Evolutionary conservation across 2,888 invertebrate species (phyloP).

Genomic region (Pseudococcus jackbeardsleyi): DNA sequence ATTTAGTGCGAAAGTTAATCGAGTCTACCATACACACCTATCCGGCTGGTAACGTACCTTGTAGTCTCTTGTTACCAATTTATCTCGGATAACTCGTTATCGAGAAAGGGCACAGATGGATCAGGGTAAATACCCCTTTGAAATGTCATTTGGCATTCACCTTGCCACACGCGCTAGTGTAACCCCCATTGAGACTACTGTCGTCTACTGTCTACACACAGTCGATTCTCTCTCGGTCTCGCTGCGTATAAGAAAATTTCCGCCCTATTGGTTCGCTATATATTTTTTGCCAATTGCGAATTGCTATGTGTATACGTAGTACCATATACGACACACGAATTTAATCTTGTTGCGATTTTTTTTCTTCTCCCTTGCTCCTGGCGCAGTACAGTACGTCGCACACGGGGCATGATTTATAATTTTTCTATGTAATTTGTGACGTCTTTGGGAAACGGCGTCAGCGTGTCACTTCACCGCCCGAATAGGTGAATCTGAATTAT

Average conservation of each 20-base stretch:
- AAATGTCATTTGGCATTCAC: conserved; percentile 65
- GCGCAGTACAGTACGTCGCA: not conserved
- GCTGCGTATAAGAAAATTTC: conserved; percentile 31
- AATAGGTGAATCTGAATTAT: conserved; percentile 22
- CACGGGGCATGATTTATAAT: conserved; percentile 38
- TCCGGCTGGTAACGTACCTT: conserved; percentile 59
- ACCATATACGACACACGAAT: conserved; percentile 29
- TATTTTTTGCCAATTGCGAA: conserved; percentile 44
- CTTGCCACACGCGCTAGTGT: conserved; percentile 62
- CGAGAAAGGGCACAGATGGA: conserved; percentile 63
- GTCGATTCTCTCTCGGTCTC: not conserved
- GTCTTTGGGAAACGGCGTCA: not conserved
- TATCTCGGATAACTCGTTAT: conserved; percentile 65
- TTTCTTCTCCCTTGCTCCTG: not conserved
- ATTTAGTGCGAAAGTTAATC: conserved; percentile 65
- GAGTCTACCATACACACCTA: conserved; percentile 63
- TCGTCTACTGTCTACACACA: conserved; percentile 47
- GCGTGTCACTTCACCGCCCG: not conserved
- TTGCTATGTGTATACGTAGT: not conserved
- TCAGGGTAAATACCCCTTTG: conserved; percentile 64
- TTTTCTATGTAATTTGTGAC: conserved; percentile 33
- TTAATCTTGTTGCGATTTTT: conserved; percentile 34
- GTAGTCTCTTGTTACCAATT: conserved; percentile 65
- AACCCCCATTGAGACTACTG: conserved; percentile 52
- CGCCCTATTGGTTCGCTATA: conserved; percentile 50